Conservation (phyloP, 2,888 invertebrate genomes). For the Agonopterix subpropinquella region DNA sequence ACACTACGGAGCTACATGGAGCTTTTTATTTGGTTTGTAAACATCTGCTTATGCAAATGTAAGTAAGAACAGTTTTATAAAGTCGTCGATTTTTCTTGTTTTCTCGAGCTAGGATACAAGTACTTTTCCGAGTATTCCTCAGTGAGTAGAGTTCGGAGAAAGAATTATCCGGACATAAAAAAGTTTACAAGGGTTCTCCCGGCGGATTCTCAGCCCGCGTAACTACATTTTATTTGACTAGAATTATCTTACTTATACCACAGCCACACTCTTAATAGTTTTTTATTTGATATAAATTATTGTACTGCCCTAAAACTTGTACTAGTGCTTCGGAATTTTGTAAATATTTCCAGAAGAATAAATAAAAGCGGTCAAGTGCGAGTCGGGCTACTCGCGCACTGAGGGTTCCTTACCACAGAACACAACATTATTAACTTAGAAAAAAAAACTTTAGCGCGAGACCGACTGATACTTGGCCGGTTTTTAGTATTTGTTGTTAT, state of each 20-base stretch:
- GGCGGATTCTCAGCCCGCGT: conserved; percentile 31
- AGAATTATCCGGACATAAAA: conserved; percentile 34
- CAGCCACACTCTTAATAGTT: too few relatives aligned
- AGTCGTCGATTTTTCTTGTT: neutral
- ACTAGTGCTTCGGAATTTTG: too few relatives aligned
- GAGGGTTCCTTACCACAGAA: too few relatives aligned
- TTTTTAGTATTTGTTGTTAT: too few relatives aligned
- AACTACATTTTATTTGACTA: conserved; percentile 34
- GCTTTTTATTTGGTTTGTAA: neutral
- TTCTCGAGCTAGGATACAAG: neutral
- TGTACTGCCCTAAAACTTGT: too few relatives aligned
- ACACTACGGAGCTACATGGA: neutral
- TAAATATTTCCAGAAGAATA: too few relatives aligned
- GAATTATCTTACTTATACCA: conserved; percentile 20
- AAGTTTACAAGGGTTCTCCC: conserved; percentile 48
- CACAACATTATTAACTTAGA: too few relatives aligned
- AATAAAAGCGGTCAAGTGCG: too few relatives aligned
- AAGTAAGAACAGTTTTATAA: neutral
- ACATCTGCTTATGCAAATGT: conserved; percentile 1
- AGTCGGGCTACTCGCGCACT: too few relatives aligned
- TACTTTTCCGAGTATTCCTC: neutral
- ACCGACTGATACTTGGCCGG: too few relatives aligned
- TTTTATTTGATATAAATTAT: too few relatives aligned
- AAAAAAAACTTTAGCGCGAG: too few relatives aligned
- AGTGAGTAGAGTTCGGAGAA: neutral